These are phyloP conservation scores for Sorex maritimensis DNA, from an alignment of 2,797 vertebrate species.

Conservation along the genomic window DNA sequence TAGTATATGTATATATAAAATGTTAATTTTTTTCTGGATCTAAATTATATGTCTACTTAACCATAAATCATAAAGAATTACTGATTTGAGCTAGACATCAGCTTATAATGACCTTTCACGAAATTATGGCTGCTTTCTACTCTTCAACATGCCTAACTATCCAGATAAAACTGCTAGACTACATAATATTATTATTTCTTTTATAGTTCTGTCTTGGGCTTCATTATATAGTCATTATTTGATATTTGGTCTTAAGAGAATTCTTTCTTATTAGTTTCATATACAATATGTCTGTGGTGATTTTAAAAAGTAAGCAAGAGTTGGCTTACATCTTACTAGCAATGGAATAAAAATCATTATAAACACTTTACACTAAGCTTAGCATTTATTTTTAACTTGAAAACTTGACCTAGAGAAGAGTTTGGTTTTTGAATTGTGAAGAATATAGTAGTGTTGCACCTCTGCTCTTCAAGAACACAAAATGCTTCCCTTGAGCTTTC, in stretches of 20 bases:
- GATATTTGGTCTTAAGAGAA: constrained; percentile 10
- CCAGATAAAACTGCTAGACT: background rate
- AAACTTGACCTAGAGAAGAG: constrained; percentile 58
- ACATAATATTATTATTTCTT: constrained; percentile 43
- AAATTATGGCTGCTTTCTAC: background rate
- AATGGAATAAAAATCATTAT: constrained; percentile 41
- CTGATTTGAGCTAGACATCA: background rate
- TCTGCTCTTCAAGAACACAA: constrained; percentile 40
- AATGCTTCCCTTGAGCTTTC: constrained; percentile 54
- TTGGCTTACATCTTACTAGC: constrained; percentile 56
- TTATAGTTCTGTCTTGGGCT: background rate
- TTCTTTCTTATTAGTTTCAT: constrained; percentile 58
- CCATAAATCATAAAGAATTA: background rate
- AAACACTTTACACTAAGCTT: constrained; percentile 47
- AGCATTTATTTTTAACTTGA: constrained; percentile 54
- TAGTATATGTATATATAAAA: background rate
- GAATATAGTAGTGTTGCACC: constrained; percentile 6
- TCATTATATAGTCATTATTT: background rate
- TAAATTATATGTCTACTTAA: background rate
- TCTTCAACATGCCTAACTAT: background rate
- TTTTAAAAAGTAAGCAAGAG: constrained; percentile 58
- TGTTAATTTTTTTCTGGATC: constrained; percentile 6
- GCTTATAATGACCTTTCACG: background rate
- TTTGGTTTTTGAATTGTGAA: constrained; percentile 41
- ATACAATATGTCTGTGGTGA: constrained; percentile 44